A percentile compares a stretch with the other conserved stretches of the same genome.
Conservation (phyloP, 2,113 vertebrate genomes). For the Smithornis capensis region DNA sequence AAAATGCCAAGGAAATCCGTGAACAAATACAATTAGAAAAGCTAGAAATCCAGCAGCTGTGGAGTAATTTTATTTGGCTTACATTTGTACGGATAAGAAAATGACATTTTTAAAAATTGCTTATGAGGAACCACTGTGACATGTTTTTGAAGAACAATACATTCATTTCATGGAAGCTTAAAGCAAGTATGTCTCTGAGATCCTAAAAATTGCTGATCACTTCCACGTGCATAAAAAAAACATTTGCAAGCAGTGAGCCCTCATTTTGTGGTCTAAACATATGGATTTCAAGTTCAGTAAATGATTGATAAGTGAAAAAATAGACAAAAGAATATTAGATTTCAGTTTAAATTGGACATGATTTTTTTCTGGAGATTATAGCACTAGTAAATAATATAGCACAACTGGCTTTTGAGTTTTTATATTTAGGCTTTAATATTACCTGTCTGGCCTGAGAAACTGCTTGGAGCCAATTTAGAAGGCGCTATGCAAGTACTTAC, state of each 20-base stretch:
- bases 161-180: neutral
- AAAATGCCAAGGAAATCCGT: conserved; percentile 10
- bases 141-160: neutral
- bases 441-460: neutral
- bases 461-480: neutral
- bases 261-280: neutral
- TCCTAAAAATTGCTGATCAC: neutral
- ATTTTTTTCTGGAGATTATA: neutral
- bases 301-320: neutral
- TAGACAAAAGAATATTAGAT: neutral
- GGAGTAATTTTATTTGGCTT: conserved; percentile 45
- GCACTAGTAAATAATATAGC: neutral
- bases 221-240: neutral
- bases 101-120: neutral
- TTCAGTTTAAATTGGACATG: neutral
- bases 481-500: neutral
- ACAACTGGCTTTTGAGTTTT: neutral
- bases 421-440: neutral
- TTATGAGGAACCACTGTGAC: neutral
- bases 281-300: neutral
- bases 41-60: conserved; percentile 21
- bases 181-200: neutral
- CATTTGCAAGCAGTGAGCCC: neutral
- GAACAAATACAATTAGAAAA: conserved; percentile 55
- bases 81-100: conserved; percentile 8